Conservation (phyloP, 2,797 vertebrate species). For the Chanos chanos region DNA sequence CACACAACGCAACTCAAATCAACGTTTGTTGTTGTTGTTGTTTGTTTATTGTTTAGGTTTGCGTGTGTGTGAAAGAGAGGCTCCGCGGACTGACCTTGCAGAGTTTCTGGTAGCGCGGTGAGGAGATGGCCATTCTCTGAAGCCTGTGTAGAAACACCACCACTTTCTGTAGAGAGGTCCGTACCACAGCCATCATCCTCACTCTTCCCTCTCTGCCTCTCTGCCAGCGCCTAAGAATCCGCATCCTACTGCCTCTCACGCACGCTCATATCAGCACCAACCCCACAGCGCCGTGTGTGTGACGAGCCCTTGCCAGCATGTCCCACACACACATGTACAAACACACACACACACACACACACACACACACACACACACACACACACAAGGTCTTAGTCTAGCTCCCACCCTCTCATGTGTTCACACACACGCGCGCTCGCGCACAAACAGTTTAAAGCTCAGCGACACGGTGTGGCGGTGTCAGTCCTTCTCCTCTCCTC, state of each 20-base stretch:
- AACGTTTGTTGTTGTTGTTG: too few relatives aligned
- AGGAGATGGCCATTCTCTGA: slow-evolving; percentile 99
- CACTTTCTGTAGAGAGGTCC: slow-evolving; percentile 99
- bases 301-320: slow-evolving; percentile 35
- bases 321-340: slow-evolving; percentile 2
- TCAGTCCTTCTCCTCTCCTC: not conserved
- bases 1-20: too few relatives aligned
- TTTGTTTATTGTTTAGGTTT: too few relatives aligned
- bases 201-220: slow-evolving; percentile 78
- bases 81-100: slow-evolving; percentile 87
- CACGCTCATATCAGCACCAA: slow-evolving; percentile 30
- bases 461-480: not conserved
- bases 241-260: slow-evolving; percentile 53
- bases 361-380: slow-evolving; percentile 2
- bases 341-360: not conserved
- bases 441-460: not conserved
- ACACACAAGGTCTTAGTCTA: not conserved
- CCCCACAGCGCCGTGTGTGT: slow-evolving; percentile 9
- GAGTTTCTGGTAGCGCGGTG: slow-evolving; percentile 98
- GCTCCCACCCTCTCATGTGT: not conserved
- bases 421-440: not conserved
- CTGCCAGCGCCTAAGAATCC: slow-evolving; percentile 59
- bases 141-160: slow-evolving; percentile 98
- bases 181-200: slow-evolving; percentile 99
- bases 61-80: slow-evolving; percentile 37